Base-by-base conservation (phyloP, 2,888 invertebrate genomes). In the Icerya purchasi region DNA sequence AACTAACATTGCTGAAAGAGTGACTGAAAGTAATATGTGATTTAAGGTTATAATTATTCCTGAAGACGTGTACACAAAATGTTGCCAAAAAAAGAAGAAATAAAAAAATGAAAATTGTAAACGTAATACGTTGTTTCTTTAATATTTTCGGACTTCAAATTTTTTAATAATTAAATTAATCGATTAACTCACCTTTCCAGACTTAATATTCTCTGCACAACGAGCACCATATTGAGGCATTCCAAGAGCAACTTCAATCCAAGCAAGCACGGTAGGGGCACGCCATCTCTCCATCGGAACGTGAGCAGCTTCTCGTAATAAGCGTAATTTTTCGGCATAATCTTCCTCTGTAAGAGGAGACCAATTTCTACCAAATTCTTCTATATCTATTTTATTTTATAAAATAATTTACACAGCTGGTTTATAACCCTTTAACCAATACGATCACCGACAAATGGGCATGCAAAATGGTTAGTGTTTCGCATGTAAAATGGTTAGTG, bases 191-290 rank as follows among this genome's bases (percentile, higher is more conserved):
- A 87, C 92, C 81, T 91, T 92, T 67, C 93, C 93, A 70, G 91
- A 92, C 72, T 93, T 92, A 64, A 94, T 86, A 71, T 93, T 93
- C 70, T 92, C 90, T 21, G 89, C 87, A 68, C 92, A 90, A 54
- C 86, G 78, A 22, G 84, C 80, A 2, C 90, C 90, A 67, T 92
- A 92, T 68, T 90, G 90, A 0, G 91, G 89, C 92, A 94, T 92
- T 58, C 90, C 91, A 3, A 94, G 78, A 0, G 90, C 88, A 25
- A 93, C 83, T 72, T 93, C 93, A 57, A 94, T 75, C 93, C 93
- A 94, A 1, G 93, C 91, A 51, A 92, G 78, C 59, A 94, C 91
- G 62, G 91, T 91, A 0, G 89, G 86, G 18, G 93, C 90, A 61
- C 89, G 79, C 93, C 93, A 94, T 68, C 88, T 76, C 62, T 88